These are phyloP conservation scores for Corapipo altera DNA, from an alignment of 2,113 vertebrate genomes.

Conservation along the genomic window DNA sequence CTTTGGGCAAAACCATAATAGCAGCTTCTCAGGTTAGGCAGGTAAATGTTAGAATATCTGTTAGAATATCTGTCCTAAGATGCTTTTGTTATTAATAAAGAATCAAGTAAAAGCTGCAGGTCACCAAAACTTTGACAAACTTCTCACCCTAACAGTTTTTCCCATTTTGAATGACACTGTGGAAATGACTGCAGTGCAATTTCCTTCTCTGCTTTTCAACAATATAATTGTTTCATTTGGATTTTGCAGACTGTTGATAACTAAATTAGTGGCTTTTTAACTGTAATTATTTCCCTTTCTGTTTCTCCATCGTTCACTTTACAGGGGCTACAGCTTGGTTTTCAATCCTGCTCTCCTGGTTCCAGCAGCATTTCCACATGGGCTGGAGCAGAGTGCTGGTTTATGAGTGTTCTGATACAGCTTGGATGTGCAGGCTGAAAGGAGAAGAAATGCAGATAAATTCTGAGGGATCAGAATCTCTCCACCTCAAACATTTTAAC, in stretches of 20 bases:
- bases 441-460: not conserved
- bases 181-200: not conserved
- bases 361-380: not conserved
- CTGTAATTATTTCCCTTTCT: not conserved
- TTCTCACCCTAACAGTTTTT: not conserved
- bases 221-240: not conserved
- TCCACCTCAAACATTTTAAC: not conserved
- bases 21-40: not conserved
- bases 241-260: constrained; percentile 17
- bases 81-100: not conserved
- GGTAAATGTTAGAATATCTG: not conserved
- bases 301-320: not conserved
- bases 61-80: not conserved
- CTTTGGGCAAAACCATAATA: not conserved
- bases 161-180: not conserved
- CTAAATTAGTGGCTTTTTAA: constrained; percentile 1
- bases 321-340: not conserved
- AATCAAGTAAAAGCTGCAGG: not conserved
- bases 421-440: not conserved
- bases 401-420: not conserved
- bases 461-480: not conserved
- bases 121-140: not conserved
- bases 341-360: not conserved
- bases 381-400: not conserved
- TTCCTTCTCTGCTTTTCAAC: constrained; percentile 9